phyloP scores from a whole-genome alignment of 2,113 vertebrate species.

The Cichladusa arquata region DNA sequence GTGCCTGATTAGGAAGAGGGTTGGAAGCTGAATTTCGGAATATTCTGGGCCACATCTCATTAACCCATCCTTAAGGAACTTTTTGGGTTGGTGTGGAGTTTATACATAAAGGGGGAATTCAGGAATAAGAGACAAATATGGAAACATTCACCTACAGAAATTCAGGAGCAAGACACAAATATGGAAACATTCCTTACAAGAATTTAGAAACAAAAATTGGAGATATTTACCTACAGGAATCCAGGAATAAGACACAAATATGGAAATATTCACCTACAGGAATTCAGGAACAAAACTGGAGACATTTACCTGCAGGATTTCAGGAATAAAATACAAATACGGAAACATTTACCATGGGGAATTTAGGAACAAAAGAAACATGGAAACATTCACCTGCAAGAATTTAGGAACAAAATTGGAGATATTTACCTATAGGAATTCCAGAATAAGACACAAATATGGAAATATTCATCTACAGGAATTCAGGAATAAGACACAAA shows the following conservation, averaged over 20 bases:
- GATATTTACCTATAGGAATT: too few species aligned
- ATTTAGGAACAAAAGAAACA: too few species aligned
- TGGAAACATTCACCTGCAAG: too few species aligned
- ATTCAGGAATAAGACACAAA: too few species aligned
- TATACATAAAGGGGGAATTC: neutral
- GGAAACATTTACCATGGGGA: too few species aligned
- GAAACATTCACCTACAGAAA: accelerated
- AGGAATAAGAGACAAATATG: neutral
- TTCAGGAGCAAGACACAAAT: accelerated
- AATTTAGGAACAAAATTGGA: too few species aligned
- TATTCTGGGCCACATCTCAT: neutral
- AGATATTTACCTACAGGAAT: accelerated
- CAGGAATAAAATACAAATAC: neutral
- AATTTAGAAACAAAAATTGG: neutral
- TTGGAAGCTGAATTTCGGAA: neutral
- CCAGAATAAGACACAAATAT: too few species aligned
- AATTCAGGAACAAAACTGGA: neutral
- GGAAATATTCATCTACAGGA: too few species aligned
- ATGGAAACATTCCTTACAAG: accelerated
- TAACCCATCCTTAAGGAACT: neutral
- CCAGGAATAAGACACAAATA: too few species aligned
- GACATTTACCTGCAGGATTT: neutral
- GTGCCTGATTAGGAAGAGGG: neutral
- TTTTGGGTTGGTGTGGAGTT: neutral
- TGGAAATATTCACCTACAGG: accelerated